Evolutionary conservation across 2,888 invertebrate genomes (phyloP), one percentile per base, ranked within the genome.

Genomic region (Chrysopilus asiliformis): DNA sequence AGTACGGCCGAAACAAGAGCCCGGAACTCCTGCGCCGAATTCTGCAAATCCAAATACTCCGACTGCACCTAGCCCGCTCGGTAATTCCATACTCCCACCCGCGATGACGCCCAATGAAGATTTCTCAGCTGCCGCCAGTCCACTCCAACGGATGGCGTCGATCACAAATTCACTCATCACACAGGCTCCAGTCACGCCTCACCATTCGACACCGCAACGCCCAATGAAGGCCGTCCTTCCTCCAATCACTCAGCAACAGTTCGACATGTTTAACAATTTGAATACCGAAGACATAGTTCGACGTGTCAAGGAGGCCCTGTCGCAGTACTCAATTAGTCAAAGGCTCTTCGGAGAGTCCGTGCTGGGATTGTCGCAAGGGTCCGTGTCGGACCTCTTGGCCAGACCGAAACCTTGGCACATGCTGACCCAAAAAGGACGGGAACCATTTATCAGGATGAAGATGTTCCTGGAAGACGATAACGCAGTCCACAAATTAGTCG

Each of bases 321-420:
- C 90, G 50, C 91, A 91, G 64, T 93, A 90, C 64, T 90, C 90
- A 45, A 91, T 99, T 56, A 95, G 95, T 52, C 98, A 99, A 66
- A 75, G 98, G 47, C 70, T 98, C 32, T 98, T 98, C 57, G 98
- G 98, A 7, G 98, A 98, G 62, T 90, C 87, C 2, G 95, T 98
- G n/a, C 70, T 98, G 40, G 94, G 94, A 2, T 65, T 94, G 35
- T 91, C 91, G 2, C 94, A 94, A 61, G 98, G 98, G 24, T 93
- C 93, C 4, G 98, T 98, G 2, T 95, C 94, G 31, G 98, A 98
- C 63, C 71, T 98, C 27, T 68, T 98, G 44, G 97, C 97, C 16
- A 68, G 98, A 34, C 98, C 98, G 22, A 98, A 98, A 60, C 93
- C 95, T 1, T 98, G 97, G 98, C 90, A 93, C 58, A 94, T 95